Base-by-base conservation (phyloP, 2,113 vertebrate genomes). In the Hydropotes inermis region DNA sequence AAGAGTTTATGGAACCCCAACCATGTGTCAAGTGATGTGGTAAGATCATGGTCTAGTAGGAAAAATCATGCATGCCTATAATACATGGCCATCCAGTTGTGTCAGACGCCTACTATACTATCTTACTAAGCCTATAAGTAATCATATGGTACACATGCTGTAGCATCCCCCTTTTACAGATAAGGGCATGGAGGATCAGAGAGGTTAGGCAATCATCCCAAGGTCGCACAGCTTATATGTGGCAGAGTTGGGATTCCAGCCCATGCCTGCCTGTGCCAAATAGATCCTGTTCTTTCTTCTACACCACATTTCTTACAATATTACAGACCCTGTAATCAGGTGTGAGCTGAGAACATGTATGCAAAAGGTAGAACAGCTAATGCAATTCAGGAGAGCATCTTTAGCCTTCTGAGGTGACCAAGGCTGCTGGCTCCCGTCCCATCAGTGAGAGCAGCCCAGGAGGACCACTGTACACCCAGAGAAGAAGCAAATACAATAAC, bases 61-160 rank as follows among this genome's bases (percentile, higher is more conserved):
- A 92, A 58, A 36, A 83, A 23, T 55, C 25, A 3, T 27, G 33
- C 15, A 91, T 21, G 27, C 43, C 78, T 76, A 3, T 16, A 13
- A 28, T 1, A 4, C 28, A 8, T 11, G 57, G 6, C 54, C 21
- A 11, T 52, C 45, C 39, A 55, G 57, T 45, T 36, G 21, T 15
- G 12, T 57, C 16, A 11, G n/a, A 3, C 4, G 1, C 45, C 25
- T 55, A 14, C 70, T 27, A 0, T 3, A 15, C 43, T 21, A 1
- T 11, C 27, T 79, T 50, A 28, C 33, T 43, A 28, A 87, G 55
- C 79, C 83, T 87, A 7, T 33, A 25, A 39, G 7, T 23, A 13
- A 50, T 4, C 15, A 10, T 78, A 14, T 5, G 3, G 33, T 52
- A 1, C 14, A 19, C 2, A 12, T 17, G 17, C 50, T 79, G 14